Evolutionary conservation across 1,140 invertebrate species (phyloP), one percentile per base, ranked within the genome.

Genomic region (Ruditapes philippinarum): DNA sequence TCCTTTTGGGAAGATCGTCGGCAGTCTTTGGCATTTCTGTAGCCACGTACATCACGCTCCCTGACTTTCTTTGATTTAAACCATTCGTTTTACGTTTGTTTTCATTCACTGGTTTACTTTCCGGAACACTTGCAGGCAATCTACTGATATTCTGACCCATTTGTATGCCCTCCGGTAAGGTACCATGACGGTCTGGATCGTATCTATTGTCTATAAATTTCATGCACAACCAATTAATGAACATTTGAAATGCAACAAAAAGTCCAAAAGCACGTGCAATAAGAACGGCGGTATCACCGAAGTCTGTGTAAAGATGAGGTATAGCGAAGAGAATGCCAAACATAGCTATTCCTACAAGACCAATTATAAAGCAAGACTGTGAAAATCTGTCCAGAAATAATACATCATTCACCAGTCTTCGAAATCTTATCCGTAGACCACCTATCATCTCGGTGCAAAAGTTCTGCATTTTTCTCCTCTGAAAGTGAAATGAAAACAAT

Each of bases 141-240:
- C 33, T 38, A 33, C 40, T 40, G 28, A 78, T 49, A 31, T 78
- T 86, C 51, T 86, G 84, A 28, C 84, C 68, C 17, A 73, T 49
- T 9, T 25, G 17, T 38, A 60, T n/a, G 19, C 54, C 54, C 28
- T 76, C 40, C 28, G 68, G 62, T 45, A 82, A 74, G 12, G 80
- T 60, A 33, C 79, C 91, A 51, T 92, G 49, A 19, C 89, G 82
- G 33, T 86, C 70, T 0, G 81, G 49, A 25, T 33, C 36, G 76
- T 92, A 92, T 62, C 78, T 74, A 11, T 80, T 90, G 42, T 88
- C 89, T 2, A 93, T 91, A 74, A 83, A 90, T 36, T 90, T 91
- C 68, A 93, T 91, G 68, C 91, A 89, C 5, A 93, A 54, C 92
- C 91, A 93, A 74, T 92, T 91, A 0, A 91, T 22, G 76, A 91